Percentiles rank a stretch among this genome's conserved stretches.
Evolutionary conservation across 2,888 invertebrate species (phyloP).

Genomic region (Tipula vernalis): DNA sequence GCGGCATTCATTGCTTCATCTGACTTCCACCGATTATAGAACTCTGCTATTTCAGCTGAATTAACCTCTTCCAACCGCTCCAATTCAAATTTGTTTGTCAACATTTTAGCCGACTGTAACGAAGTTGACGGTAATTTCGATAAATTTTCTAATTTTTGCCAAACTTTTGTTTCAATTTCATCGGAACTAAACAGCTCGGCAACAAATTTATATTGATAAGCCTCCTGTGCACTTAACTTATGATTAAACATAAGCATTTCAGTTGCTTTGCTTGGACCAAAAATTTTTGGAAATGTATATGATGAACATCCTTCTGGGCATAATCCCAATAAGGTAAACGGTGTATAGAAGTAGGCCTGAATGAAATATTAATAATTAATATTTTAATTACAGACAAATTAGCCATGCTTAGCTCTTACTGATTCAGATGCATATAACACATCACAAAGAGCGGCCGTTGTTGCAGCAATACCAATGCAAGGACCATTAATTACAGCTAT

Average conservation of each 20-base stretch:
- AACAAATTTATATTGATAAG: constrained; percentile 62
- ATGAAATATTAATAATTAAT: constrained; percentile 20
- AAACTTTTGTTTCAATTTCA: constrained; percentile 46
- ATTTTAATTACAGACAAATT: too few relatives aligned
- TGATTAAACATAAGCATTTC: constrained; percentile 56
- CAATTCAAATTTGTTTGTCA: constrained; percentile 48
- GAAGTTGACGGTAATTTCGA: constrained; percentile 43
- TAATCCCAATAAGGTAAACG: constrained; percentile 74
- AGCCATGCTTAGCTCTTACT: constrained; percentile 35
- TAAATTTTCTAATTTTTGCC: constrained; percentile 42
- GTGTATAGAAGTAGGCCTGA: constrained; percentile 78
- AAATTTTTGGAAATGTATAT: constrained; percentile 66
- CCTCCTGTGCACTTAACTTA: constrained; percentile 68
- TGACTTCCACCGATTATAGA: constrained; percentile 50
- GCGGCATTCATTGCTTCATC: constrained; percentile 51
- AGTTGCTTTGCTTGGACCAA: constrained; percentile 66
- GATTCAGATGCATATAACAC: constrained; percentile 73
- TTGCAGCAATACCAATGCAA: constrained; percentile 81
- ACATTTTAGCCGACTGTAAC: constrained; percentile 53
- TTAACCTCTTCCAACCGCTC: constrained; percentile 52
- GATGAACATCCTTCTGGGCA: constrained; percentile 85
- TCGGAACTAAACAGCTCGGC: constrained; percentile 59
- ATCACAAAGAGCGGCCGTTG: constrained; percentile 76
- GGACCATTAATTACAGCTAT: constrained; percentile 88
- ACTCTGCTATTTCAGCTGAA: constrained; percentile 50